Evolutionary conservation across 2,113 vertebrate species (phyloP).

Genomic region (Fulmarus glacialis): DNA sequence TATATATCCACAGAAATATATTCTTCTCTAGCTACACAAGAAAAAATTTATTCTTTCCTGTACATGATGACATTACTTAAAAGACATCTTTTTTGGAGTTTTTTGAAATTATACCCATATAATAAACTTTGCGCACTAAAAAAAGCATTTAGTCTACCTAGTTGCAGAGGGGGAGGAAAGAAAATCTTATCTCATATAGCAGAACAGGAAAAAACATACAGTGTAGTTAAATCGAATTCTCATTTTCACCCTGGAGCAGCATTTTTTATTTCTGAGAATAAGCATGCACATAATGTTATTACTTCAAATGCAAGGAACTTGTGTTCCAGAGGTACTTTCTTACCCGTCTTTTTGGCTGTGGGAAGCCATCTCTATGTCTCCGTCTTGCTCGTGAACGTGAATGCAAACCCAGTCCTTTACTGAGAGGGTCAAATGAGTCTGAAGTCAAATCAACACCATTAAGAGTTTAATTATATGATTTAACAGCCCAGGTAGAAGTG

Average conservation of each 20-base stretch:
- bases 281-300: not conserved
- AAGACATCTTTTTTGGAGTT: not conserved
- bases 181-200: not conserved
- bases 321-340: slow-evolving; percentile 39
- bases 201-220: not conserved
- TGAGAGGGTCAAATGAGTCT: slow-evolving; percentile 85
- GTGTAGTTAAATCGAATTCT: not conserved
- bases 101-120: not conserved
- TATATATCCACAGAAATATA: not conserved
- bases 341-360: slow-evolving; percentile 86
- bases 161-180: not conserved
- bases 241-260: not conserved
- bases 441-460: slow-evolving; percentile 60
- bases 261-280: not conserved
- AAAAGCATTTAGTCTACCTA: not conserved
- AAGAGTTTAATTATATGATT: slow-evolving; percentile 37
- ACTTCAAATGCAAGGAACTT: not conserved
- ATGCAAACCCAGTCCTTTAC: slow-evolving; percentile 76
- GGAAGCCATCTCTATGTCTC: slow-evolving; percentile 85
- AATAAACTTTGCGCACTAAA: not conserved
- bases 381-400: slow-evolving; percentile 78
- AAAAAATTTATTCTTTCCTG: not conserved
- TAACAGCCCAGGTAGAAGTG: not conserved
- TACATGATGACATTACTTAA: not conserved
- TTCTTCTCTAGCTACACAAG: not conserved